Base-by-base conservation (phyloP, 64 coral and sea anemone genomes). In the Actinia tenebrosa region DNA sequence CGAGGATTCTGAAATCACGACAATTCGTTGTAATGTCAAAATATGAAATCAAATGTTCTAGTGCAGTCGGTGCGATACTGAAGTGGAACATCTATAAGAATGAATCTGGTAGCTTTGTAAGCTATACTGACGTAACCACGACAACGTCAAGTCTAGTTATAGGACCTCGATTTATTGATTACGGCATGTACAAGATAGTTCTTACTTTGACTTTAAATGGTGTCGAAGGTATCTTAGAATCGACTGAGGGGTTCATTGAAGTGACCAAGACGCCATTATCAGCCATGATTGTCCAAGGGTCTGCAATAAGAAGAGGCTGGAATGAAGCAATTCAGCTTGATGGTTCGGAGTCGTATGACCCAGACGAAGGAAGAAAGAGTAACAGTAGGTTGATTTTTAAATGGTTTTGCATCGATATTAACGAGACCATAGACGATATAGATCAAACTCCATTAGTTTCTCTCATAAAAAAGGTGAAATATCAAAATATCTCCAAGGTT, bases 331-430 rank as follows among this genome's bases (percentile, higher is more conserved):
- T 95, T 18, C 3, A 61, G 75, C 80, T 95, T 22, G 91, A 95
- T 62, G 94, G 90, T 69, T 84, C 87, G 15, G 77, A 69, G 13
- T 95, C 94, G 64, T 42, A 42, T 68, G 94, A 95, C 52, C 94
- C 87, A 5, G 94, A 95, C n/a, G 60, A 26, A 16, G 56, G 42
- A 3, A 72, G 52, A 46, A 45, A 42, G 3, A 79, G 53, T 15
- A 87, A 92, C 64, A 87, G 58, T 47, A 62, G 62, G 5, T 66
- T 95, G 52, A 59, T 78, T 22, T 92, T 84, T 60, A 89, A 54
- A 27, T 95, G 94, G 94, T 71, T 86, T 55, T 92, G 90, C 46
- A 86, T 79, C 18, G 72, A 80, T 30, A 50, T 66, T 1, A 90
- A 66, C 64, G 64, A 77, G 19, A 75, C 69, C 8, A 30, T 30